These are phyloP conservation scores for Diloba caeruleocephala DNA, from an alignment of 2,888 invertebrate genomes.

Conservation along the genomic window DNA sequence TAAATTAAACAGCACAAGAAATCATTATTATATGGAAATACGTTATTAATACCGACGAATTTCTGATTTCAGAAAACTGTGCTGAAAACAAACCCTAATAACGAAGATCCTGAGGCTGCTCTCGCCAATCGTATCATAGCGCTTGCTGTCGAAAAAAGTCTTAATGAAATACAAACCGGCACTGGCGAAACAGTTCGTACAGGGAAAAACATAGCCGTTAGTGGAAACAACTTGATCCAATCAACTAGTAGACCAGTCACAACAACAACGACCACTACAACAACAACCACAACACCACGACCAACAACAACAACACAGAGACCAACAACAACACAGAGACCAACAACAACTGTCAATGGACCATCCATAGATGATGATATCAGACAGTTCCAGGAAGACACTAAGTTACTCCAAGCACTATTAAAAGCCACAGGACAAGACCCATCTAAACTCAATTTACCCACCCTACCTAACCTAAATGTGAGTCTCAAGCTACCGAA, in stretches of 20 bases:
- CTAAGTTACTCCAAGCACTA: slow-evolving; percentile 82
- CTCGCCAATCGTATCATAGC: slow-evolving; percentile 88
- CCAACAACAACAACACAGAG: slow-evolving; percentile 63
- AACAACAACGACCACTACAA: slow-evolving; percentile 60
- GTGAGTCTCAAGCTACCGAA: slow-evolving; percentile 72
- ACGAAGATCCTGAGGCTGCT: slow-evolving; percentile 81
- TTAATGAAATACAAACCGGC: slow-evolving; percentile 80
- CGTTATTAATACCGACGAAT: neutral
- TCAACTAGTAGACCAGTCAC: slow-evolving; percentile 58
- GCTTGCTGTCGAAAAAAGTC: slow-evolving; percentile 85
- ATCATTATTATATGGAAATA: no score
- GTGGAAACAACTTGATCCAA: slow-evolving; percentile 65
- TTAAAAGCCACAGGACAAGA: slow-evolving; percentile 85
- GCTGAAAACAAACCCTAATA: slow-evolving; percentile 74
- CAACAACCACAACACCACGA: slow-evolving; percentile 63
- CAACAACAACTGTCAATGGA: slow-evolving; percentile 61
- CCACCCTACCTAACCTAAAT: slow-evolving; percentile 73
- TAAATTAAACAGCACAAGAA: no score
- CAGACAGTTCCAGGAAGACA: slow-evolving; percentile 85
- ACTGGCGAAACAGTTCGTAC: slow-evolving; percentile 65
- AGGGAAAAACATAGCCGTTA: slow-evolving; percentile 70
- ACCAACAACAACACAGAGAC: slow-evolving; percentile 65
- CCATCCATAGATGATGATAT: slow-evolving; percentile 84
- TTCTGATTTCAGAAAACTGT: slow-evolving; percentile 79
- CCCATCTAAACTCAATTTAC: slow-evolving; percentile 83